Percentiles rank a stretch among this genome's conserved stretches.
Evolutionary conservation across 1,140 invertebrate genomes (phyloP).

Genomic region (Pentalonia nigronervosa): DNA sequence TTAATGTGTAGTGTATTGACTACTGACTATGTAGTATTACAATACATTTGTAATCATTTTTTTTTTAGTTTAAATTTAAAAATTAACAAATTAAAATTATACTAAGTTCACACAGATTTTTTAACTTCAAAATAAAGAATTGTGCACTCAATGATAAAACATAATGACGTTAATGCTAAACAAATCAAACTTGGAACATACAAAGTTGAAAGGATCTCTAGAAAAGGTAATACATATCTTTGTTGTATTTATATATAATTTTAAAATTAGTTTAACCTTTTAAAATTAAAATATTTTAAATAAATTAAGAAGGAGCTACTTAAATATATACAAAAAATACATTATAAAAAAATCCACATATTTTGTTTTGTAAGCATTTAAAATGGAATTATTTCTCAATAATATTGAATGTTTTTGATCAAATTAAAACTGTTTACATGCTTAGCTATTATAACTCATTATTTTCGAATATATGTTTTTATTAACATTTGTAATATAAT

Average conservation of each 20-base stretch:
- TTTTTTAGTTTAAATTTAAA: neutral
- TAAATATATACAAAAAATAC: neutral
- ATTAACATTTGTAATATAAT: neutral
- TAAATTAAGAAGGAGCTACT: neutral
- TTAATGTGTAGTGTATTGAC: neutral
- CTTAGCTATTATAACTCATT: too few species aligned
- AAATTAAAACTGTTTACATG: neutral
- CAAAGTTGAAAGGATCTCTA: neutral
- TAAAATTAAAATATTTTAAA: neutral
- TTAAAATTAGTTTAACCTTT: neutral
- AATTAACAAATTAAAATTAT: neutral
- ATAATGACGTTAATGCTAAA: neutral
- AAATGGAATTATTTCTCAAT: too few species aligned
- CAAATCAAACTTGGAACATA: neutral
- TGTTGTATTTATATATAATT: neutral
- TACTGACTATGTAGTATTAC: neutral
- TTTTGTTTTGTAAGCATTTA: neutral
- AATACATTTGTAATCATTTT: neutral
- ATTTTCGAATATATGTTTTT: neutral
- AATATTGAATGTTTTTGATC: too few species aligned
- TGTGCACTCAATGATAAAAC: neutral
- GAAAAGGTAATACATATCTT: neutral
- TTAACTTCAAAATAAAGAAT: neutral
- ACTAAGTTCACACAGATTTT: neutral
- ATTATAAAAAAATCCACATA: neutral